Conservation (phyloP, 2,797 vertebrate species). For the Myiotriccus ornatus region DNA sequence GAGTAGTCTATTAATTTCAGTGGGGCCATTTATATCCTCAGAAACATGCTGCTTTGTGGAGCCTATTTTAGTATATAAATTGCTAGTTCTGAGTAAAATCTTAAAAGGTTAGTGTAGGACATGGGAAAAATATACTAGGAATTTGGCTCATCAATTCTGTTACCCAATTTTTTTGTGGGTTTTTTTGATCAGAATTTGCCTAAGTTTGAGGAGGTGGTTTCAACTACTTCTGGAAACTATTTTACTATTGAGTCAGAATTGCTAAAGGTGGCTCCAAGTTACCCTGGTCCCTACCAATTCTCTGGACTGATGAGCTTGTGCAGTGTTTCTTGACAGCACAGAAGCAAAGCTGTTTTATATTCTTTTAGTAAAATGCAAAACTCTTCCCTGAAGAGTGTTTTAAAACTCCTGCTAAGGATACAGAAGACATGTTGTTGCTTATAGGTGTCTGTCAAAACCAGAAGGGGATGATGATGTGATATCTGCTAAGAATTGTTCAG, state of each 20-base stretch:
- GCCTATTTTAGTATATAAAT: not conserved
- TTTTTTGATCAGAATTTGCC: not conserved
- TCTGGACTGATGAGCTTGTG: not conserved
- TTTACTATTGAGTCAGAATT: not conserved
- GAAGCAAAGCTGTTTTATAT: not conserved
- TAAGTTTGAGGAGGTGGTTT: not conserved
- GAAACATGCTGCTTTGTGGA: not conserved
- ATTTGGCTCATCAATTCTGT: not conserved
- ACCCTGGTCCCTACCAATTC: not conserved
- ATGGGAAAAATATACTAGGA: not conserved
- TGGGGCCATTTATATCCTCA: not conserved
- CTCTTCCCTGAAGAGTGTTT: not conserved
- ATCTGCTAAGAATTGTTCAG: not conserved
- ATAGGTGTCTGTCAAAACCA: not conserved
- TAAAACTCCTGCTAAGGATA: not conserved
- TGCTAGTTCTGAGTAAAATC: not conserved
- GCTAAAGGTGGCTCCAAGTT: not conserved
- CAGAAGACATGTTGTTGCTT: not conserved
- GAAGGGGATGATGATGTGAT: not conserved
- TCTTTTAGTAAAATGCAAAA: not conserved
- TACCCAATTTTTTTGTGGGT: not conserved
- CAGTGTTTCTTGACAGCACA: not conserved
- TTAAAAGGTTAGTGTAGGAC: not conserved
- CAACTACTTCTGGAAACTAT: not conserved
- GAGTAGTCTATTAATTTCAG: not conserved